Conservation (phyloP, 2,797 vertebrate genomes). For the Lepilemur septentrionalis region DNA sequence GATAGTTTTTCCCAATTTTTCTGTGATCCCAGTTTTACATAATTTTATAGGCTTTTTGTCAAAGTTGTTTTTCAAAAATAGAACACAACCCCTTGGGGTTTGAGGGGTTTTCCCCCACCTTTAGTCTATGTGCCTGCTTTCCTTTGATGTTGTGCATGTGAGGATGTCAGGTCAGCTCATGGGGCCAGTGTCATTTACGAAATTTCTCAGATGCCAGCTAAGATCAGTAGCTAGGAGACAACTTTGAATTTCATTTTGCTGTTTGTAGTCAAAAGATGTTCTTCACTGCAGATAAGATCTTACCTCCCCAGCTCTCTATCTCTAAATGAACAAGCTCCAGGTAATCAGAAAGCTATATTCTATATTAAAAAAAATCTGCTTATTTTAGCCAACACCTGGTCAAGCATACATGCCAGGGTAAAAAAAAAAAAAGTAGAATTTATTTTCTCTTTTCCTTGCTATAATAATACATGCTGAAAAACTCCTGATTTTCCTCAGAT, state of each 20-base stretch:
- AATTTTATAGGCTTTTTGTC: conserved; percentile 26
- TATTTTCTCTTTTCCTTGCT: neutral
- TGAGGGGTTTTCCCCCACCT: neutral
- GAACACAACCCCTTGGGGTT: neutral
- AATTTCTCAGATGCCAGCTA: conserved; percentile 58
- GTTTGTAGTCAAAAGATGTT: conserved; percentile 55
- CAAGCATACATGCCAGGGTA: neutral
- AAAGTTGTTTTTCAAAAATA: conserved; percentile 11
- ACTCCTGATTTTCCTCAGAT: neutral
- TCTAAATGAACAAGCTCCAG: conserved; percentile 31
- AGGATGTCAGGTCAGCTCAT: neutral
- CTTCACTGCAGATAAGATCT: conserved; percentile 51
- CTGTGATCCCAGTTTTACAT: neutral
- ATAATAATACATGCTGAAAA: neutral
- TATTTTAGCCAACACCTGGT: conserved; percentile 10
- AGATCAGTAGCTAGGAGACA: conserved; percentile 57
- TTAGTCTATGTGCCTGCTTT: neutral
- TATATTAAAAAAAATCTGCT: neutral
- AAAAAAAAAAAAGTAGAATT: neutral
- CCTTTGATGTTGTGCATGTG: conserved; percentile 25
- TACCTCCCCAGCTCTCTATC: neutral
- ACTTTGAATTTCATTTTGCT: conserved; percentile 52
- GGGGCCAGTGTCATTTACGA: conserved; percentile 24
- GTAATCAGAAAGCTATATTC: conserved; percentile 33
- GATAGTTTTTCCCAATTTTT: neutral